Base-by-base conservation (phyloP, 1,140 invertebrate genomes). In the Hermetia illucens region DNA sequence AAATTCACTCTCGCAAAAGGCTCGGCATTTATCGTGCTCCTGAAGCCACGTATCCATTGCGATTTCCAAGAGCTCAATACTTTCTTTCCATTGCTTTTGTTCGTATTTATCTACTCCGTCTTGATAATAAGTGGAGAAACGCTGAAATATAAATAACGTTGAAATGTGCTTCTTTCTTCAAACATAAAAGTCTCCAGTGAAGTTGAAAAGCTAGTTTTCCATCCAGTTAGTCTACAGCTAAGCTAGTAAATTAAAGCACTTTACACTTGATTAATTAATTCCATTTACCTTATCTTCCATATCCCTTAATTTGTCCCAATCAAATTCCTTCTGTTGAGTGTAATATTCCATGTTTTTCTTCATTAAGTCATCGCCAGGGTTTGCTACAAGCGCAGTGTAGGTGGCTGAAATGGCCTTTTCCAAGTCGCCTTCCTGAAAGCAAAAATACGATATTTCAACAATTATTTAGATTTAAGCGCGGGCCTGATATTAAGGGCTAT, bases 291-390 rank as follows among this genome's bases (percentile, higher is more conserved):
- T 32, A 32, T 32, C 30, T 32, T 32, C 30, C 8, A 32, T 13
- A 32, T 32, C 30, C 8, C 6, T 32, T 13, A 32, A 6, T 6
- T 32, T 32, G 5, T 32, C 30, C 10, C 8, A 32, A 17, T 32
- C 13, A 17, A 32, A 32, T 6, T 32, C 9, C 17, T 32, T 32
- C 13, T 6, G 5, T 6, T 13, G 10, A 13, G 30, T 16, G 17
- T 32, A 32, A 17, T 6, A 32, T 32, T 13, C 9, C 10, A 32
- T 32, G 17, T 32, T 32, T 32, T 32, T 32, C 17, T 32, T 32
- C 30, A 32, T 5, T 16, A 32, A 6, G 17, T 6, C 17, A 32
- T 32, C 30, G 17, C 13, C 13, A 13, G 30, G 30, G 16, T 32
- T 13, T 32, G 5, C 30, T 6, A 32, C 5, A 5, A 32, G 13